A percentile compares a stretch with the other conserved stretches of the same genome.
phyloP scores from a whole-genome alignment of 2,888 invertebrate genomes.

The Lucinisca nassula region DNA sequence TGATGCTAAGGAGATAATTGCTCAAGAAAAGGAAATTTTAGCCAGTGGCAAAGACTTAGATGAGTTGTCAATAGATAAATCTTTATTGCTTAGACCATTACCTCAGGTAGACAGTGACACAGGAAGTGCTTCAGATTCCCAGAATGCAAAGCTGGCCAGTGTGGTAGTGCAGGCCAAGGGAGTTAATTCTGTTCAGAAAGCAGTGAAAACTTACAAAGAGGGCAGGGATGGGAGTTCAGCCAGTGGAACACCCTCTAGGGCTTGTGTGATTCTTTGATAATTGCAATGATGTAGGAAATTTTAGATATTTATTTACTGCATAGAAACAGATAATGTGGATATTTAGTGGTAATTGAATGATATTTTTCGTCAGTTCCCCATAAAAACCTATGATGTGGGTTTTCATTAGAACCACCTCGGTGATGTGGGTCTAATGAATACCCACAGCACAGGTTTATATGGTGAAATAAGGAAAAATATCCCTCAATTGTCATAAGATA shows the following conservation, averaged over 20 bases:
- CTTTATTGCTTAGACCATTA: conserved; percentile 46
- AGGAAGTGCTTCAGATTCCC: not conserved
- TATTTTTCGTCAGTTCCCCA: too few species aligned
- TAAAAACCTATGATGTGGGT: too few species aligned
- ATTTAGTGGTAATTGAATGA: too few species aligned
- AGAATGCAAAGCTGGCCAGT: conserved; percentile 5
- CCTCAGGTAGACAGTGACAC: not conserved
- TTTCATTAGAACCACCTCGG: too few species aligned
- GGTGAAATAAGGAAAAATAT: too few species aligned
- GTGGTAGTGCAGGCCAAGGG: conserved; percentile 56
- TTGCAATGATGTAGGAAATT: too few species aligned
- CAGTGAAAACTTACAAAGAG: conserved; percentile 48
- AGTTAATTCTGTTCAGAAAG: conserved; percentile 48
- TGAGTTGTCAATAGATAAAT: conserved; percentile 50
- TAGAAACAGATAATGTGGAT: too few species aligned
- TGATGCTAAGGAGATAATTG: conserved; percentile 56
- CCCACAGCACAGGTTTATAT: too few species aligned
- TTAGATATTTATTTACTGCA: too few species aligned
- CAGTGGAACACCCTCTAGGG: conserved; percentile 24
- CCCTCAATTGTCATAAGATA: too few species aligned
- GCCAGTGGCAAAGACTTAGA: conserved; percentile 57
- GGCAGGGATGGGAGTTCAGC: conserved; percentile 26
- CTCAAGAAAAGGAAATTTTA: conserved; percentile 54
- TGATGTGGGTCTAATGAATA: too few species aligned
- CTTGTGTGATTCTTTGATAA: conserved; percentile 62